Conservation (phyloP, 2,797 vertebrate genomes). For the Parotocinclus haroldoi region DNA sequence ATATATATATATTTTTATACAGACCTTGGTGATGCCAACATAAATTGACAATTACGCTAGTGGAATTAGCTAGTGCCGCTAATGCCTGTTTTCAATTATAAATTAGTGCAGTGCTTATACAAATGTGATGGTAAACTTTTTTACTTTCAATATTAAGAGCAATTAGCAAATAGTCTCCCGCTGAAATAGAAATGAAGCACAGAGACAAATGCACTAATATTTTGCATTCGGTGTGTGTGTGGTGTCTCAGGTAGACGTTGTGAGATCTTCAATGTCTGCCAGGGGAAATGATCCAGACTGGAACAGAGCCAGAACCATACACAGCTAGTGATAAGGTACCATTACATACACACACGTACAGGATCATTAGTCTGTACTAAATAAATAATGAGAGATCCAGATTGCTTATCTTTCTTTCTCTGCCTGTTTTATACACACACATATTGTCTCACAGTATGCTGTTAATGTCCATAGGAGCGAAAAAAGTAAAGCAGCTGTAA, state of each 20-base stretch:
- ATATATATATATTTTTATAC: too few relatives aligned
- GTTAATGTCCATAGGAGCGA: not conserved
- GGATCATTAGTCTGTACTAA: not conserved
- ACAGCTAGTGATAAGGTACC: constrained; percentile 63
- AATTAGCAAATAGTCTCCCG: too few relatives aligned
- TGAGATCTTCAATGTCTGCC: constrained; percentile 51
- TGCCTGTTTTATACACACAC: not conserved
- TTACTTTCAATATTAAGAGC: too few relatives aligned
- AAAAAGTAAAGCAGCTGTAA: constrained; percentile 21
- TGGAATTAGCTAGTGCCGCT: too few relatives aligned
- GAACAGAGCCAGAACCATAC: constrained; percentile 74
- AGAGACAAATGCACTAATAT: too few relatives aligned
- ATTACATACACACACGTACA: constrained; percentile 4
- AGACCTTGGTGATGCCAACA: too few relatives aligned
- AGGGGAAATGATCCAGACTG: constrained; percentile 82
- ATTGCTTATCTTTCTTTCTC: not conserved
- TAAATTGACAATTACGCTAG: too few relatives aligned
- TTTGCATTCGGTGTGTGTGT: constrained; percentile 10
- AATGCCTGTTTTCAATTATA: too few relatives aligned
- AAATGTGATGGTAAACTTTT: too few relatives aligned
- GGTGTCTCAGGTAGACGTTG: constrained; percentile 34
- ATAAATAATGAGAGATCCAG: constrained; percentile 16
- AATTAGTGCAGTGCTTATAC: too few relatives aligned
- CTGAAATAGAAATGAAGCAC: too few relatives aligned
- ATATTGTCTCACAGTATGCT: not conserved